Evolutionary conservation across 2,888 invertebrate species (phyloP).

Genomic region (Pachymerium ferrugineum): DNA sequence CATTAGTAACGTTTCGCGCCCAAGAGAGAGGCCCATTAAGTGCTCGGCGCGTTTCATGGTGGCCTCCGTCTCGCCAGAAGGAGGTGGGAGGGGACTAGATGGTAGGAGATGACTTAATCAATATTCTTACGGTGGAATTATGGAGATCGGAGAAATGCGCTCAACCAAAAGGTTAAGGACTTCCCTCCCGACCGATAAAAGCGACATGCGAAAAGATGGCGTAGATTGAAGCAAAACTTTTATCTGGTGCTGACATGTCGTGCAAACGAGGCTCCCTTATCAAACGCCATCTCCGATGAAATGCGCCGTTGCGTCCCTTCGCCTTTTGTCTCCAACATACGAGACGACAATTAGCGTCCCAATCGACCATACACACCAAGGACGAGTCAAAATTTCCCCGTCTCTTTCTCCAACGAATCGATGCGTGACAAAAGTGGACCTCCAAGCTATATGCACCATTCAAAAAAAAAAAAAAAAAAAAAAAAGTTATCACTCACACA

Average conservation of each 20-base stretch:
- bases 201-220: constrained; percentile 3
- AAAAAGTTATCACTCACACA: too few relatives aligned
- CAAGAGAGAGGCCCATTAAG: constrained; percentile 12
- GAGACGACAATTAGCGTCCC: constrained; percentile 13
- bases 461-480: not conserved
- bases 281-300: constrained; percentile 7
- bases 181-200: constrained; percentile 23
- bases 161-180: constrained; percentile 23
- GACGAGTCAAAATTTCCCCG: constrained; percentile 8
- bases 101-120: constrained; percentile 27
- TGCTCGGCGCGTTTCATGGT: constrained; percentile 13
- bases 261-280: constrained; percentile 7
- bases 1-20: constrained; percentile 8
- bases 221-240: constrained; percentile 9
- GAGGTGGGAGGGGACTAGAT: not conserved
- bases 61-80: constrained; percentile 4
- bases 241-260: constrained; percentile 8
- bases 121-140: constrained; percentile 29
- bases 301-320: constrained; percentile 8
- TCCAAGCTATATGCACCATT: not conserved
- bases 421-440: not conserved
- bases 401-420: not conserved
- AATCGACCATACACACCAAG: constrained; percentile 6
- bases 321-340: constrained; percentile 4
- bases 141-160: constrained; percentile 23